Conservation (phyloP, 2,888 invertebrate species). For the Acleris holmiana region DNA sequence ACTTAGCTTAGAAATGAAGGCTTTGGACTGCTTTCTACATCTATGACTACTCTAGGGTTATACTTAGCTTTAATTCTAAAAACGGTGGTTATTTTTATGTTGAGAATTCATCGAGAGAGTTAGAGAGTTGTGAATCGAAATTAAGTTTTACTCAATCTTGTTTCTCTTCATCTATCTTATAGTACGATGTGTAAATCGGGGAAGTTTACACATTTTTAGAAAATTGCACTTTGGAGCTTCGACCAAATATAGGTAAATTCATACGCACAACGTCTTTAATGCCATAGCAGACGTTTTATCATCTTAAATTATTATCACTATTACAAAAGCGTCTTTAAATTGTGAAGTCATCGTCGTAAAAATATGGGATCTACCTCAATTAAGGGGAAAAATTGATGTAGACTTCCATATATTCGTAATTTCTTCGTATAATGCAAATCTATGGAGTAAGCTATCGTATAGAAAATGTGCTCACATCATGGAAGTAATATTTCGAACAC, state of each 20-base stretch:
- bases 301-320: slow-evolving; percentile 44
- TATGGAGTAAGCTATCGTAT: slow-evolving; percentile 64
- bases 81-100: slow-evolving; percentile 58
- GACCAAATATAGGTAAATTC: slow-evolving; percentile 63
- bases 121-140: slow-evolving; percentile 72
- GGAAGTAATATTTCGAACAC: slow-evolving; percentile 77
- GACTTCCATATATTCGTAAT: slow-evolving; percentile 51
- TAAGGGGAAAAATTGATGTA: slow-evolving; percentile 82
- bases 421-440: slow-evolving; percentile 57
- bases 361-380: slow-evolving; percentile 72
- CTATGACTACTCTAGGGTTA: slow-evolving; percentile 48
- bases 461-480: slow-evolving; percentile 75
- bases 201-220: slow-evolving; percentile 78
- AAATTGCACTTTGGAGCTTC: slow-evolving; percentile 73
- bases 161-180: slow-evolving; percentile 51
- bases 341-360: slow-evolving; percentile 48
- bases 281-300: slow-evolving; percentile 44
- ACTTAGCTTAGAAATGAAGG: slow-evolving; percentile 56
- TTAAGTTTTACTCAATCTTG: slow-evolving; percentile 47
- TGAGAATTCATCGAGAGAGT: slow-evolving; percentile 54
- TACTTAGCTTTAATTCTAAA: slow-evolving; percentile 64
- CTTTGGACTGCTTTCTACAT: slow-evolving; percentile 67
- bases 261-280: slow-evolving; percentile 71
- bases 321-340: slow-evolving; percentile 44
- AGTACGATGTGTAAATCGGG: slow-evolving; percentile 75